A percentile compares a stretch with the other conserved stretches of the same genome.
These are phyloP conservation scores for Tholera decimalis DNA, from an alignment of 2,888 invertebrate genomes.

Conservation along the genomic window DNA sequence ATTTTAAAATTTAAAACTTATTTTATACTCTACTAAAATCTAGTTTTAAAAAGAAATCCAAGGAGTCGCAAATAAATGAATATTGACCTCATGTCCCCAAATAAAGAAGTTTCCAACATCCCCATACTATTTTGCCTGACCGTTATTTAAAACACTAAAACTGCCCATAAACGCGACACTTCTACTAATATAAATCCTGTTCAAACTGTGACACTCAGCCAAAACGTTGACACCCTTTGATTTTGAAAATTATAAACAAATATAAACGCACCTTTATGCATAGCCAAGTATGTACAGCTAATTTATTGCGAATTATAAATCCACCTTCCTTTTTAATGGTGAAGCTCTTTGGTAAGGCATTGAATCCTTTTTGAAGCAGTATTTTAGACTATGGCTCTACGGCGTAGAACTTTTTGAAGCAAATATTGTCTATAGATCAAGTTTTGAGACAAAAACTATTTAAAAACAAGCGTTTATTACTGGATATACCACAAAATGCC, in stretches of 20 bases:
- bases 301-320: conserved; percentile 16
- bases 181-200: not conserved
- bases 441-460: not conserved
- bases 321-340: conserved; percentile 26
- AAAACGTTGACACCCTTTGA: conserved; percentile 7
- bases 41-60: not conserved
- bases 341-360: conserved; percentile 40
- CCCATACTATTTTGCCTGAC: conserved; percentile 19
- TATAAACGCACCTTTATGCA: conserved; percentile 13
- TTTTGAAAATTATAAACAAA: conserved; percentile 16
- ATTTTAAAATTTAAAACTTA: too few relatives aligned
- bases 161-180: conserved; percentile 7
- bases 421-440: conserved; percentile 19
- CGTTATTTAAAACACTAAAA: conserved; percentile 26
- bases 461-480: conserved; percentile 2
- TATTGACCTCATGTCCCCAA: not conserved
- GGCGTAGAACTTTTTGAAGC: not conserved
- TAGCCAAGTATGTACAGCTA: conserved; percentile 43
- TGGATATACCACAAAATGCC: conserved; percentile 35
- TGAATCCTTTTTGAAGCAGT: conserved; percentile 11
- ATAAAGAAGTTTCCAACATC: not conserved
- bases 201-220: conserved; percentile 3
- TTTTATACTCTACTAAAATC: not conserved
- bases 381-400: conserved; percentile 4
- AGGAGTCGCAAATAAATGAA: not conserved